Conservation (phyloP, 2,888 invertebrate species). For the Drosophila nigritarsus region DNA sequence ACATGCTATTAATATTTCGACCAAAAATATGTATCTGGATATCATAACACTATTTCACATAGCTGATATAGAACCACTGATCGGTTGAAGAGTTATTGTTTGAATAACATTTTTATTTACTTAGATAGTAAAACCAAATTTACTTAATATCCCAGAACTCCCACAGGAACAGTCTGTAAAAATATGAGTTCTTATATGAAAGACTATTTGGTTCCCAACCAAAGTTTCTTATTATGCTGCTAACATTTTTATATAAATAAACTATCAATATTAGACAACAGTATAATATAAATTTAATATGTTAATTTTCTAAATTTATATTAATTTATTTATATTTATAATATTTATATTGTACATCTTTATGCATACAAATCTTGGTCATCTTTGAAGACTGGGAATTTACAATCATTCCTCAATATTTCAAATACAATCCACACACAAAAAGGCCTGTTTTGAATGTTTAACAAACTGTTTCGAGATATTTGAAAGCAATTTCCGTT, state of each 20-base stretch:
- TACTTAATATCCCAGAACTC: no score
- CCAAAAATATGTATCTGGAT: no score
- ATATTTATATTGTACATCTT: no score
- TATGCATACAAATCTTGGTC: not conserved
- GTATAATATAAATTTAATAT: not conserved
- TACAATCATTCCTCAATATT: not conserved
- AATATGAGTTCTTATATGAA: not conserved
- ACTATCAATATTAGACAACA: no score
- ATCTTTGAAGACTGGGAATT: not conserved
- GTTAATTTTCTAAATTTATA: no score
- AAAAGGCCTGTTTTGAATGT: slow-evolving; percentile 36
- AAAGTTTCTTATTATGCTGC: not conserved
- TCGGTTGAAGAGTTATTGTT: no score
- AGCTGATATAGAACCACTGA: no score
- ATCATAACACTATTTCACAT: no score
- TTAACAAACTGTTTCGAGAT: slow-evolving; percentile 44
- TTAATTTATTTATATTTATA: no score
- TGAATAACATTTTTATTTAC: no score
- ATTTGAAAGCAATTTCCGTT: slow-evolving; percentile 29
- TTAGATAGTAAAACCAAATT: no score
- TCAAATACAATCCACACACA: not conserved
- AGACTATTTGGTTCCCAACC: not conserved
- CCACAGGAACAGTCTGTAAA: not conserved
- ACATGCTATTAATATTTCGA: no score
- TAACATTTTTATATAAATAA: not conserved